Evolutionary conservation across 2,888 invertebrate genomes (phyloP).

Genomic region (Amphipyra berbera): DNA sequence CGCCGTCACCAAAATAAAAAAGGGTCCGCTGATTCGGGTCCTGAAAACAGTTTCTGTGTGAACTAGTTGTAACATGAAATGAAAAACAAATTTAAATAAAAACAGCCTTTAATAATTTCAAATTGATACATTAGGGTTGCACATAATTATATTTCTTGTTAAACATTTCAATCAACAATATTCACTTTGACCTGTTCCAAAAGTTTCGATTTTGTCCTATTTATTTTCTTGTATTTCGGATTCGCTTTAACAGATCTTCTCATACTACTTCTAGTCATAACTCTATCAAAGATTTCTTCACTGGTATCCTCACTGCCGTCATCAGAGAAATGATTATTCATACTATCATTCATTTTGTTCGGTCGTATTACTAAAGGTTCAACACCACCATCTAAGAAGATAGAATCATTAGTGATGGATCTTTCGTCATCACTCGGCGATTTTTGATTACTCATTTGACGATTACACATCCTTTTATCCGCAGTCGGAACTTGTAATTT

Average conservation of each 20-base stretch:
- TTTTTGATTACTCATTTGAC: constrained; percentile 77
- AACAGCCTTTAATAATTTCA: constrained; percentile 45
- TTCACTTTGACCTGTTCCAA: constrained; percentile 85
- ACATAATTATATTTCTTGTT: constrained; percentile 23
- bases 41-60: too few species aligned
- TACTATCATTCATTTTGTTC: constrained; percentile 84
- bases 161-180: constrained; percentile 74
- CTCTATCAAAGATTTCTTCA: constrained; percentile 86
- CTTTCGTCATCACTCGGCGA: constrained; percentile 82
- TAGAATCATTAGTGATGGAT: constrained; percentile 68
- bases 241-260: constrained; percentile 86
- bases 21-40: too few species aligned
- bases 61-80: too few species aligned
- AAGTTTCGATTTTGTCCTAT: constrained; percentile 83
- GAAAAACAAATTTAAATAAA: constrained; percentile 5
- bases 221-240: constrained; percentile 88
- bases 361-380: constrained; percentile 77
- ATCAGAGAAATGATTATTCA: constrained; percentile 87
- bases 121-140: constrained; percentile 32
- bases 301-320: constrained; percentile 87
- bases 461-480: constrained; percentile 68
- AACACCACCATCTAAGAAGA: constrained; percentile 75
- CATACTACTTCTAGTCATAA: constrained; percentile 85
- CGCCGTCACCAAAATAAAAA: too few species aligned
- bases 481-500: constrained; percentile 74